Evolutionary conservation across 2,888 invertebrate genomes (phyloP).

Genomic region (Eupeodes luniger): DNA sequence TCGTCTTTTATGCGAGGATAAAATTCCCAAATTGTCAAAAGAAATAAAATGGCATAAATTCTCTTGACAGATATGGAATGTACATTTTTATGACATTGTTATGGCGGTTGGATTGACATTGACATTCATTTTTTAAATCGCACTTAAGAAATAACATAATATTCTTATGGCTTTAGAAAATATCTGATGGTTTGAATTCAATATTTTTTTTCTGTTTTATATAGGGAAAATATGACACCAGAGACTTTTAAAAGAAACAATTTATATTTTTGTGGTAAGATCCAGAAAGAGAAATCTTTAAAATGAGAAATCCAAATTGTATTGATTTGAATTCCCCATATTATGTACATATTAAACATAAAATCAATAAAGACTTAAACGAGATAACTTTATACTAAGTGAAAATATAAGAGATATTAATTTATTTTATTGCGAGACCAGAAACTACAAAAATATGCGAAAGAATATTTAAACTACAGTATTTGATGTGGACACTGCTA

Average conservation of each 20-base stretch:
- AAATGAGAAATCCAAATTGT: too few species aligned
- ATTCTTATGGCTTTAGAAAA: not conserved
- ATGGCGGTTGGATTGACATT: slow-evolving; percentile 36
- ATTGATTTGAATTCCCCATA: too few species aligned
- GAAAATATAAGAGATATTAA: too few species aligned
- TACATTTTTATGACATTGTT: slow-evolving; percentile 29
- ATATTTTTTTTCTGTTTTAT: not conserved
- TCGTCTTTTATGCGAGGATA: slow-evolving; percentile 32
- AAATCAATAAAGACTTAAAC: too few species aligned
- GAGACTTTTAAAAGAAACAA: not conserved
- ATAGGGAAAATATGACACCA: not conserved
- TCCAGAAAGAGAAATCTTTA: too few species aligned
- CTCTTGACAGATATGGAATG: slow-evolving; percentile 12
- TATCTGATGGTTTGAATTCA: slow-evolving; percentile 16
- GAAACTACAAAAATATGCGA: too few species aligned
- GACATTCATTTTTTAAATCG: slow-evolving; percentile 31
- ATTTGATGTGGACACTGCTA: too few species aligned
- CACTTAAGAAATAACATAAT: slow-evolving; percentile 18
- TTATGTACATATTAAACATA: too few species aligned
- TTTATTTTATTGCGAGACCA: too few species aligned
- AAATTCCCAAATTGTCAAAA: slow-evolving; percentile 56
- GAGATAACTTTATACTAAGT: too few species aligned
- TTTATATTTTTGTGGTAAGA: too few species aligned
- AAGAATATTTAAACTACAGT: too few species aligned
- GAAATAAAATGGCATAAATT: slow-evolving; percentile 46